Conservation (phyloP, 2,888 invertebrate genomes). For the Acrobasis suavella region DNA sequence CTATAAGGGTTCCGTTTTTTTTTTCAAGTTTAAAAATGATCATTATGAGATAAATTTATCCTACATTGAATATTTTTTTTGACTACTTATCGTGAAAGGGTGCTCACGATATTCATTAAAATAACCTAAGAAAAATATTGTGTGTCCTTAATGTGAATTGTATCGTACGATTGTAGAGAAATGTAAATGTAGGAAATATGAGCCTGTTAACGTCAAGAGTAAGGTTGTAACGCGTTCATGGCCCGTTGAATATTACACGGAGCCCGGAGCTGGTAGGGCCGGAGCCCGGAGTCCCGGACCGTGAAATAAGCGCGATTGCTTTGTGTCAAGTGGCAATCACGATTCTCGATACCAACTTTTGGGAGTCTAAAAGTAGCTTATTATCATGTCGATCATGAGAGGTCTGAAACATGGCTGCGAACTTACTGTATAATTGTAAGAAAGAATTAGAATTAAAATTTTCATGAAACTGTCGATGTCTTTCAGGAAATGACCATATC, state of each 20-base stretch:
- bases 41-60: too few relatives aligned
- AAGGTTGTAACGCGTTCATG: conserved; percentile 56
- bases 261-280: conserved; percentile 38
- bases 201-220: conserved; percentile 47
- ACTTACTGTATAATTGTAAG: too few relatives aligned
- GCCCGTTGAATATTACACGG: conserved; percentile 53
- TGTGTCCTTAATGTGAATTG: too few relatives aligned
- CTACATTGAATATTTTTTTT: too few relatives aligned
- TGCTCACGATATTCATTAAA: too few relatives aligned
- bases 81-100: too few relatives aligned
- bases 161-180: conserved; percentile 23
- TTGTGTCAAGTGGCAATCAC: conserved; percentile 53
- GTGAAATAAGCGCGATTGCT: conserved; percentile 56
- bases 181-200: conserved; percentile 45
- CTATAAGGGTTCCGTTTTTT: too few relatives aligned
- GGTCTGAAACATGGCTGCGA: background rate
- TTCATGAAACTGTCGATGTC: too few relatives aligned
- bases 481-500: too few relatives aligned
- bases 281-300: conserved; percentile 40
- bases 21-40: too few relatives aligned
- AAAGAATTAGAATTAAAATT: too few relatives aligned
- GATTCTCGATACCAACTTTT: background rate
- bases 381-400: background rate
- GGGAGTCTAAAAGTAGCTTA: background rate
- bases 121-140: background rate